These are phyloP conservation scores for Lypha dubia DNA, from an alignment of 2,888 invertebrate species.

Conservation along the genomic window DNA sequence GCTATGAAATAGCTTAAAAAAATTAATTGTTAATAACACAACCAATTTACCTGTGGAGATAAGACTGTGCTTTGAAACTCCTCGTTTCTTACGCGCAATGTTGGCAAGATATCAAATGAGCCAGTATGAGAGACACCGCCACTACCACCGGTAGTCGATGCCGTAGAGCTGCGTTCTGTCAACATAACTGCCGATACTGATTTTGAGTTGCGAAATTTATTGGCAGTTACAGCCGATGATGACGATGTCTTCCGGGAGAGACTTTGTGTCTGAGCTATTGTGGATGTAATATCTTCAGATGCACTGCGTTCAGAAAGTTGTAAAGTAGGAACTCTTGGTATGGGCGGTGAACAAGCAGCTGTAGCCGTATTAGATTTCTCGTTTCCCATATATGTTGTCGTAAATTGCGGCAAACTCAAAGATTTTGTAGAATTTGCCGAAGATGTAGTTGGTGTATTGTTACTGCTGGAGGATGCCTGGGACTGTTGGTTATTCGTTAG, in stretches of 20 bases:
- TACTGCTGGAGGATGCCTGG: slow-evolving; percentile 47
- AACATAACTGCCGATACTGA: slow-evolving; percentile 77
- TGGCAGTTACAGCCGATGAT: slow-evolving; percentile 10
- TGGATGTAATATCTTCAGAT: slow-evolving; percentile 60
- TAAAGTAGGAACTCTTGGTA: slow-evolving; percentile 62
- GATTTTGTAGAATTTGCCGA: slow-evolving; percentile 72
- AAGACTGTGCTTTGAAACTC: slow-evolving; percentile 86
- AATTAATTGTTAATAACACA: too few species aligned
- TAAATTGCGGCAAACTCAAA: slow-evolving; percentile 76
- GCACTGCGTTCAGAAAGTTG: slow-evolving; percentile 61
- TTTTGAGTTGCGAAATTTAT: slow-evolving; percentile 78
- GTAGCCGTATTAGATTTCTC: slow-evolving; percentile 69
- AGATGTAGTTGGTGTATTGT: slow-evolving; percentile 50
- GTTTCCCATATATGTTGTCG: slow-evolving; percentile 78
- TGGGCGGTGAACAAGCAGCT: slow-evolving; percentile 74
- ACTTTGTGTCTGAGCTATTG: slow-evolving; percentile 37
- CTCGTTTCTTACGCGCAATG: slow-evolving; percentile 85
- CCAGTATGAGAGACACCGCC: slow-evolving; percentile 78
- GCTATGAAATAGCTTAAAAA: too few species aligned
- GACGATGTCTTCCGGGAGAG: slow-evolving; percentile 35
- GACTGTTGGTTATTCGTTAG: slow-evolving; percentile 65
- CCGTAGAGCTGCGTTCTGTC: slow-evolving; percentile 73
- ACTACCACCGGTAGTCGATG: slow-evolving; percentile 76
- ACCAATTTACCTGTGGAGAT: slow-evolving; percentile 85
- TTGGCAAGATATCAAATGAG: slow-evolving; percentile 82